Evolutionary conservation across 2,888 invertebrate genomes (phyloP).

Genomic region (Bimastos eiseni): DNA sequence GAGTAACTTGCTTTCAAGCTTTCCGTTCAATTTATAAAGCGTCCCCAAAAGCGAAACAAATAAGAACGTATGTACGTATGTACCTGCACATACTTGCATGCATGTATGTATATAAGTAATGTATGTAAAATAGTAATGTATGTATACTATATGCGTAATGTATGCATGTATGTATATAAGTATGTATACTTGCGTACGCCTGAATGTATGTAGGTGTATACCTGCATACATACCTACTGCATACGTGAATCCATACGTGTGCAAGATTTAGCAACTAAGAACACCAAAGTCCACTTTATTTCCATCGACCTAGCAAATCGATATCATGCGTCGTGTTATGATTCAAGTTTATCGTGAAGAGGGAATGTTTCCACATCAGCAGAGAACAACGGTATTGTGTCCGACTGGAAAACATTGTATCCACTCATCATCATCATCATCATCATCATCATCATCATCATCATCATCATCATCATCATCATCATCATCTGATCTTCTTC

Average conservation of each 20-base stretch:
- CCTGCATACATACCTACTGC: not conserved
- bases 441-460: too few species aligned
- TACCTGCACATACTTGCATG: constrained; percentile 15
- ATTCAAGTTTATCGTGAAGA: too few species aligned
- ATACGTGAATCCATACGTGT: not conserved
- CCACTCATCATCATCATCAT: too few species aligned
- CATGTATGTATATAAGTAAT: constrained; percentile 24
- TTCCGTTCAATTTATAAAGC: too few species aligned
- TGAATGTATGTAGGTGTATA: constrained; percentile 16
- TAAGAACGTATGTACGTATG: not conserved
- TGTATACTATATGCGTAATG: not conserved
- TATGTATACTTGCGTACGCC: not conserved
- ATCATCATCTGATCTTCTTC: too few species aligned
- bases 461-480: too few species aligned
- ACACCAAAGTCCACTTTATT: not conserved
- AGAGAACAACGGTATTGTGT: too few species aligned
- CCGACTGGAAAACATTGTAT: too few species aligned
- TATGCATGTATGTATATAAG: not conserved
- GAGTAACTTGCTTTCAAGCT: too few species aligned
- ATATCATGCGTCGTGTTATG: too few species aligned
- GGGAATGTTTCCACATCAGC: too few species aligned
- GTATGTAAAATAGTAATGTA: not conserved
- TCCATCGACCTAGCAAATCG: not conserved
- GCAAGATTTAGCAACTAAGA: not conserved
- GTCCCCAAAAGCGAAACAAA: too few species aligned